A percentile compares a stretch with the other conserved stretches of the same genome.
Conservation (phyloP, 2,888 invertebrate species). For the Nineta flava region DNA sequence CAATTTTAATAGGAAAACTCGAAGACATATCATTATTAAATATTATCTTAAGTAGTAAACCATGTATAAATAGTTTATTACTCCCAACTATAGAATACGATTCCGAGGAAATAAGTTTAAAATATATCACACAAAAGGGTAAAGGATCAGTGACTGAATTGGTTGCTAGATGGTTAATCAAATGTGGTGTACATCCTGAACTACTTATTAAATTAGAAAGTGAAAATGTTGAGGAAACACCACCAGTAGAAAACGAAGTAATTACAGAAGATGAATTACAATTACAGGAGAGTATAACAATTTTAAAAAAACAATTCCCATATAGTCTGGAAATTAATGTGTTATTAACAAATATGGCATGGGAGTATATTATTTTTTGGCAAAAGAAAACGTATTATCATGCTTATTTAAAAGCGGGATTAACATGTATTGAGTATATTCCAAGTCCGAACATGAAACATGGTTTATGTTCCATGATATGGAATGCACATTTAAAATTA, state of each 20-base stretch:
- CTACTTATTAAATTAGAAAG: conserved; percentile 38
- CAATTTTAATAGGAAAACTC: conserved; percentile 68
- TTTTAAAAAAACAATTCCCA: conserved; percentile 66
- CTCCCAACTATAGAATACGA: conserved; percentile 39
- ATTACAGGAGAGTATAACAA: conserved; percentile 43
- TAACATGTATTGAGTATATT: conserved; percentile 50
- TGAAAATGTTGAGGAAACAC: conserved; percentile 17
- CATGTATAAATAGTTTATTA: conserved; percentile 25
- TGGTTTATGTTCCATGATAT: conserved; percentile 72
- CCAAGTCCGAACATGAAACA: conserved; percentile 51
- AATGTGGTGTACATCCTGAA: conserved; percentile 52
- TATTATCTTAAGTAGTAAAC: conserved; percentile 43
- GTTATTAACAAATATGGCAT: conserved; percentile 71
- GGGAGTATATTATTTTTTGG: conserved; percentile 85
- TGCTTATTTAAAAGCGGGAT: conserved; percentile 49
- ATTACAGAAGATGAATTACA: conserved; percentile 16
- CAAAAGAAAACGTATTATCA: conserved; percentile 55
- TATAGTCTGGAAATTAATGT: conserved; percentile 67
- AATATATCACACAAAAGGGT: conserved; percentile 45
- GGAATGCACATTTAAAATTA: conserved; percentile 78
- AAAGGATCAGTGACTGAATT: conserved; percentile 79
- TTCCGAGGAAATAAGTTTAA: conserved; percentile 44
- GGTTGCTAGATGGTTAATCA: conserved; percentile 72
- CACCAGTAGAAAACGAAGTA: conserved; percentile 5
- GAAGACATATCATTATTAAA: conserved; percentile 75